Percentiles rank a stretch among this genome's conserved stretches.
phyloP scores from a whole-genome alignment of 2,113 vertebrate species.

The Tautogolabrus adspersus region DNA sequence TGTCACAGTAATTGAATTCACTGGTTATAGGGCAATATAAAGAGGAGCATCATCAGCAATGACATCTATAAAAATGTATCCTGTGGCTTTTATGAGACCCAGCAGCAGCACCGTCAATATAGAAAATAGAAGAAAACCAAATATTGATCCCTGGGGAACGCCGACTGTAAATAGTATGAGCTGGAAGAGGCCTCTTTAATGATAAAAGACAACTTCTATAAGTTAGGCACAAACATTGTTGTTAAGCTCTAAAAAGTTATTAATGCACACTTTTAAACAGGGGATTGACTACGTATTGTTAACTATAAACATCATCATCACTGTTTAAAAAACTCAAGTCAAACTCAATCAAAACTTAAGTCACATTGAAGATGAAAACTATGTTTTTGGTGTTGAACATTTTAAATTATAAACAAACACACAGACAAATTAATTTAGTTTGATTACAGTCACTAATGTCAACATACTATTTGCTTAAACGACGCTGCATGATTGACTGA shows the following conservation, averaged over 20 bases:
- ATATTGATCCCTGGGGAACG: not conserved
- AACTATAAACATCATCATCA: not conserved
- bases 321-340: too few species aligned
- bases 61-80: not conserved
- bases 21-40: not conserved
- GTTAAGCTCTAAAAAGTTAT: too few species aligned
- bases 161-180: not conserved
- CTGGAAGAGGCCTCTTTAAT: not conserved
- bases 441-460: too few species aligned
- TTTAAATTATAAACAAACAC: too few species aligned
- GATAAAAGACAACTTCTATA: too few species aligned
- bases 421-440: too few species aligned
- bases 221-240: too few species aligned
- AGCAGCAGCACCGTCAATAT: not conserved
- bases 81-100: not conserved
- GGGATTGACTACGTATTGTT: not conserved
- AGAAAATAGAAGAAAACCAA: not conserved
- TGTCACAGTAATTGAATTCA: not conserved
- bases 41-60: not conserved
- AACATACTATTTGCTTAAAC: too few species aligned
- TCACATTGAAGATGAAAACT: too few species aligned
- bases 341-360: too few species aligned
- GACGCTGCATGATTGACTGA: not conserved
- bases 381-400: too few species aligned
- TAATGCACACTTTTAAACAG: too few species aligned